Percentiles rank a stretch among this genome's conserved stretches.
These are phyloP conservation scores for Teleogryllus occipitalis DNA, from an alignment of 1,140 invertebrate genomes.

Conservation along the genomic window DNA sequence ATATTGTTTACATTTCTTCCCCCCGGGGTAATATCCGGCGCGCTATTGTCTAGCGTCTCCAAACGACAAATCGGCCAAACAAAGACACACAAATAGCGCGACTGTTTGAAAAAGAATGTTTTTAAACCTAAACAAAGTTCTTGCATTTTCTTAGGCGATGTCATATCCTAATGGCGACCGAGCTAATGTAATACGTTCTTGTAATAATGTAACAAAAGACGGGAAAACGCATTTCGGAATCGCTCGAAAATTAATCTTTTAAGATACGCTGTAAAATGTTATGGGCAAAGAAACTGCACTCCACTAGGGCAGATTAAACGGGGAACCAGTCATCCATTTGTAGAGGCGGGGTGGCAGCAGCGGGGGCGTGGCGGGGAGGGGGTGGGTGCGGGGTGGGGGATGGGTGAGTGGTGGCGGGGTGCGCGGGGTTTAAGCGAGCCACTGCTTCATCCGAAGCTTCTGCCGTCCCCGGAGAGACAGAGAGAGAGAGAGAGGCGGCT, in stretches of 20 bases:
- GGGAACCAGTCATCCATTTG: background rate
- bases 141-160: background rate
- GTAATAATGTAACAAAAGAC: background rate
- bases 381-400: too few relatives aligned
- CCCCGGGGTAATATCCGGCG: background rate
- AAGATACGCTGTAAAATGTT: conserved; percentile 5
- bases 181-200: background rate
- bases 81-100: background rate
- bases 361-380: too few relatives aligned
- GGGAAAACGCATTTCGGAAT: conserved; percentile 1
- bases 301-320: background rate
- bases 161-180: background rate
- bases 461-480: background rate
- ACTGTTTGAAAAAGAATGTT: background rate
- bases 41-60: background rate
- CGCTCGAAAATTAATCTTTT: conserved; percentile 5
- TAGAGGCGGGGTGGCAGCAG: background rate
- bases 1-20: background rate
- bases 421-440: background rate
- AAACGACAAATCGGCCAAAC: background rate
- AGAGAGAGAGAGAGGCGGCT: background rate
- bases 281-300: conserved; percentile 3
- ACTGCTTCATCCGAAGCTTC: background rate
- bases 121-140: background rate
- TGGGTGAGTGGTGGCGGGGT: too few relatives aligned